Percentiles rank a stretch among this genome's conserved stretches.
phyloP scores from a whole-genome alignment of 1,140 invertebrate species.

The Penaeus indicus region DNA sequence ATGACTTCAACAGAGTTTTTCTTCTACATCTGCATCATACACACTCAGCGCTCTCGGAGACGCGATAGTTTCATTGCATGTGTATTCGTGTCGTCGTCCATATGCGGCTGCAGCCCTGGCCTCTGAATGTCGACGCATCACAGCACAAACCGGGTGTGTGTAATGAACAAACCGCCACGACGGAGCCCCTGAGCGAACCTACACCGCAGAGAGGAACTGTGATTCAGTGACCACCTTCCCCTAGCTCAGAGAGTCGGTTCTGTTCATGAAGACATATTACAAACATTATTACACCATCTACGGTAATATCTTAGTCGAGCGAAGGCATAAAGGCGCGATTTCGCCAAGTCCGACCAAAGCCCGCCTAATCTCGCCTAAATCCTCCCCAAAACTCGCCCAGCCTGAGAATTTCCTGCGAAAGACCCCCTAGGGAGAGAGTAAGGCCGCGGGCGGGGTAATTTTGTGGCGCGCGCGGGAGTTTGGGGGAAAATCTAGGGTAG shows the following conservation, averaged over 20 bases:
- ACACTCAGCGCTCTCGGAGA: too few species aligned
- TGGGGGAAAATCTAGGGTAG: constrained; percentile 27
- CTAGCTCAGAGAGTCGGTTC: background rate
- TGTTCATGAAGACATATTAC: constrained; percentile 56
- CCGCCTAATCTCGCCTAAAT: constrained; percentile 43
- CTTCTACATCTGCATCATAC: too few species aligned
- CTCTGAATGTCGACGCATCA: too few species aligned
- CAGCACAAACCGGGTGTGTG: too few species aligned
- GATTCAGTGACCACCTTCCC: background rate
- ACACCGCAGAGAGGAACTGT: too few species aligned
- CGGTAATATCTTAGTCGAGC: constrained; percentile 58
- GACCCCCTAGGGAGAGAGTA: constrained; percentile 47
- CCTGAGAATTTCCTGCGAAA: constrained; percentile 54
- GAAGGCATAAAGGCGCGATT: constrained; percentile 57
- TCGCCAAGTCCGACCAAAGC: constrained; percentile 51
- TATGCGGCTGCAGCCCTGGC: too few species aligned
- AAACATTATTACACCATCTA: constrained; percentile 59
- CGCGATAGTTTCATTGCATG: too few species aligned
- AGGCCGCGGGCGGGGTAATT: constrained; percentile 49
- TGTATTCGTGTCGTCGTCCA: too few species aligned
- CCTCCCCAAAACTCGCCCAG: constrained; percentile 42
- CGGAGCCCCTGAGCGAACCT: too few species aligned
- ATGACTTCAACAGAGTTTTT: too few species aligned
- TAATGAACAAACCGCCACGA: too few species aligned
- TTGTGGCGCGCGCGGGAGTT: constrained; percentile 45